A percentile compares a stretch with the other conserved stretches of the same genome.
Evolutionary conservation across 2,113 vertebrate species (phyloP).

Genomic region (Chionomys nivalis): DNA sequence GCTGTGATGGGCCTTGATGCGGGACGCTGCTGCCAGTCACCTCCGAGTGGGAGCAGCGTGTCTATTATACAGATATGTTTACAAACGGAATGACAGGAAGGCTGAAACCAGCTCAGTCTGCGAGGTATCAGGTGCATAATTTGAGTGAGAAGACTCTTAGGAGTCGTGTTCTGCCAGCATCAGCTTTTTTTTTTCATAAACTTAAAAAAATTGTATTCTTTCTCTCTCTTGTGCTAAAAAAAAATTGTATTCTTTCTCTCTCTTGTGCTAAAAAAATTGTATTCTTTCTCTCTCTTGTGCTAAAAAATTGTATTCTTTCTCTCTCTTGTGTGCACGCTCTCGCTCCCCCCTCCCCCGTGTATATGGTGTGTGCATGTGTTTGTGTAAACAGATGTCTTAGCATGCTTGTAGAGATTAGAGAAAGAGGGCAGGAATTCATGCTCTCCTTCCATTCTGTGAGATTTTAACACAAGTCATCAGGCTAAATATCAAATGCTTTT

Average conservation of each 20-base stretch:
- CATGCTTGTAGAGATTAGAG: background rate
- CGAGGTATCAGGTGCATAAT: background rate
- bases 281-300: no score
- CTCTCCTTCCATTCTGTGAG: background rate
- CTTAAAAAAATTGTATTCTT: background rate
- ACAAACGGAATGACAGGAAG: background rate
- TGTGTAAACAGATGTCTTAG: background rate
- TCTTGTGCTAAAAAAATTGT: background rate
- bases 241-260: background rate
- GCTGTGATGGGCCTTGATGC: background rate
- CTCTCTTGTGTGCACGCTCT: no score
- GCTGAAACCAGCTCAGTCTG: background rate
- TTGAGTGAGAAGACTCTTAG: background rate
- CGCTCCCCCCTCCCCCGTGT: accelerated
- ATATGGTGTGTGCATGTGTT: background rate
- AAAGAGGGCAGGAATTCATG: background rate
- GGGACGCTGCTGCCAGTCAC: background rate
- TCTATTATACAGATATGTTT: background rate
- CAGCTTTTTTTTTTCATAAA: background rate
- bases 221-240: background rate
- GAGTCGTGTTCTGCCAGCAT: no score
- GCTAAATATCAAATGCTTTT: background rate
- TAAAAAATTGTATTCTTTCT: background rate
- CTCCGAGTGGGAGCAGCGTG: background rate
- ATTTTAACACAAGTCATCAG: background rate